A percentile compares a stretch with the other conserved stretches of the same genome.
Conservation (phyloP, 2,797 vertebrate species). For the Cygnus olor region DNA sequence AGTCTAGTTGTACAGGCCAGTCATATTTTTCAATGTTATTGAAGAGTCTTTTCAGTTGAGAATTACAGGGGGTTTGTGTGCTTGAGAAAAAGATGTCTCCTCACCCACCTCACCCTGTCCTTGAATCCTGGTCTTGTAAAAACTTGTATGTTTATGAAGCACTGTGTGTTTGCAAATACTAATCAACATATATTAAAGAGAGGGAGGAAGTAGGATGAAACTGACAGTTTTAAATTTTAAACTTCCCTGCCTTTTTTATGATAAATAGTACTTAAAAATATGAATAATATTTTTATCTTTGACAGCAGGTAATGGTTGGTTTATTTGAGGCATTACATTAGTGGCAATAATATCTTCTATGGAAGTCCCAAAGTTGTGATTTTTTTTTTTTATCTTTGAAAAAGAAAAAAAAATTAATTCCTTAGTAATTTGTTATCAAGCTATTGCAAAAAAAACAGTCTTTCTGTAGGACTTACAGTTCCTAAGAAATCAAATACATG, state of each 20-base stretch:
- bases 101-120: not conserved
- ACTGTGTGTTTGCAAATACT: not conserved
- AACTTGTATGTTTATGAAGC: not conserved
- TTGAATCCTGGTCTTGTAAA: not conserved
- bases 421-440: not conserved
- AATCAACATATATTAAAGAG: not conserved
- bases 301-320: not conserved
- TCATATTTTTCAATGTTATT: constrained; percentile 18
- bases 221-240: not conserved
- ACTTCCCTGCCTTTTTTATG: not conserved
- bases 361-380: not conserved
- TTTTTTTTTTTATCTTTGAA: not conserved
- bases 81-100: not conserved
- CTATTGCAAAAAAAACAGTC: not conserved
- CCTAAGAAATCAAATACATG: not conserved
- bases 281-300: not conserved
- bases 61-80: not conserved
- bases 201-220: not conserved
- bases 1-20: constrained; percentile 22
- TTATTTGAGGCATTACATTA: not conserved
- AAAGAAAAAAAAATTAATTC: not conserved
- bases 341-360: not conserved
- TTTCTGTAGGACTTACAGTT: not conserved
- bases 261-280: not conserved
- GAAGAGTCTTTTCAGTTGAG: constrained; percentile 1